Conservation (phyloP, 2,113 vertebrate genomes). For the Okapia johnstoni region DNA sequence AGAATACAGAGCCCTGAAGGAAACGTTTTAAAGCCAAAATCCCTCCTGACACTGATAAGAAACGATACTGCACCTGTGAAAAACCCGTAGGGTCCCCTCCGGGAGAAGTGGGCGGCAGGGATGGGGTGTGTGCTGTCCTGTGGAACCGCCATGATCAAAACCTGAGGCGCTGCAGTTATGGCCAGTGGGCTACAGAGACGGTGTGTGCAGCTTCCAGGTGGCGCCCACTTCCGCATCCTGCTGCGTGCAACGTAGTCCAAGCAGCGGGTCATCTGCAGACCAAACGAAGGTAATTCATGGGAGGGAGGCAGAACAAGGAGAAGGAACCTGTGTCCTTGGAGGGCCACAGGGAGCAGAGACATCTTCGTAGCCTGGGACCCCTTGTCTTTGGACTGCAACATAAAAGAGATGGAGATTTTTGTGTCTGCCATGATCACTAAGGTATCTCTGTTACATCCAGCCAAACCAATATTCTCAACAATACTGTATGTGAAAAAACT, state of each 20-base stretch:
- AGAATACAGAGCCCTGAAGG: not conserved
- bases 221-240: not conserved
- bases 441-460: not conserved
- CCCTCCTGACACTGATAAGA: not conserved
- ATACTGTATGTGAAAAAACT: not conserved
- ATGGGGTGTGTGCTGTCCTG: not conserved
- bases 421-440: not conserved
- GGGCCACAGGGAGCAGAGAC: not conserved
- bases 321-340: not conserved
- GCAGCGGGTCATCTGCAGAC: not conserved
- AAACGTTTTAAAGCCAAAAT: no score
- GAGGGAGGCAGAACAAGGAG: not conserved
- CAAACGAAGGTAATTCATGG: fast-evolving
- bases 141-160: not conserved
- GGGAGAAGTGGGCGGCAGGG: not conserved
- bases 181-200: not conserved
- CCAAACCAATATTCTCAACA: not conserved
- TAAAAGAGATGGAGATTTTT: not conserved
- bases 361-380: not conserved
- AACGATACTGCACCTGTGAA: not conserved
- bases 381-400: not conserved
- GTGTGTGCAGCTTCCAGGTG: fast-evolving
- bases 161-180: not conserved
- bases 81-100: not conserved
- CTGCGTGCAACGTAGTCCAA: fast-evolving